Evolutionary conservation across 2,113 vertebrate genomes (phyloP).

Genomic region (Ailurus styani): DNA sequence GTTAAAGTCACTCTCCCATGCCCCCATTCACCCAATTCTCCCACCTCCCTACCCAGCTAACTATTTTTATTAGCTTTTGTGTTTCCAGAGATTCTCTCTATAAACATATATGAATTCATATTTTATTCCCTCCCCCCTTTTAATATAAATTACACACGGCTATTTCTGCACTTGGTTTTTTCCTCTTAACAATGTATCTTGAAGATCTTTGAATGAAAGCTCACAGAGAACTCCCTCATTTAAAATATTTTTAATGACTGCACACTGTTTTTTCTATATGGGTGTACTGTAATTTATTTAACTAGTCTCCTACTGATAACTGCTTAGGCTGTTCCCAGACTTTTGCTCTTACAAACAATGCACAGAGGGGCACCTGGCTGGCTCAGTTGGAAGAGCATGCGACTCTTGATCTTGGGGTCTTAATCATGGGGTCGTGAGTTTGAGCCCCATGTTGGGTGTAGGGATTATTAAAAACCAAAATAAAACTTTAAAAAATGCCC

Average conservation of each 20-base stretch:
- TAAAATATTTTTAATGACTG: not conserved
- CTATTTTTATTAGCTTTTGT: conserved; percentile 7
- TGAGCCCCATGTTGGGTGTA: not conserved
- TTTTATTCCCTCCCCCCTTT: not conserved
- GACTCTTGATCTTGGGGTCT: not conserved
- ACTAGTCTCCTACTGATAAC: not conserved
- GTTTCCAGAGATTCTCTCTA: not conserved
- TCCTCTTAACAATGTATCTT: not conserved
- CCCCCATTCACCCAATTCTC: not conserved
- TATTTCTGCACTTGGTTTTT: not conserved
- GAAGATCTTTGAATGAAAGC: not conserved
- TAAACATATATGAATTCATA: conserved; percentile 2
- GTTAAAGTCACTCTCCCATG: not conserved
- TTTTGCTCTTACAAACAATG: not conserved
- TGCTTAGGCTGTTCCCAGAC: not conserved
- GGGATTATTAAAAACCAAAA: not conserved
- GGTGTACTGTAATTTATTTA: not conserved
- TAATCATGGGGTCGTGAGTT: not conserved
- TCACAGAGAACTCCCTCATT: not conserved
- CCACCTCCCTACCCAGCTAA: not conserved
- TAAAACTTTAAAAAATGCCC: not conserved
- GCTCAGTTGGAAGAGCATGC: not conserved
- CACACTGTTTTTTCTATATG: not conserved
- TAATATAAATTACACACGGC: not conserved
- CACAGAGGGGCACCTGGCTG: not conserved